Evolutionary conservation across 1,140 invertebrate species (phyloP), one percentile per base, ranked within the genome.

Genomic region (Notospermus geniculatus): DNA sequence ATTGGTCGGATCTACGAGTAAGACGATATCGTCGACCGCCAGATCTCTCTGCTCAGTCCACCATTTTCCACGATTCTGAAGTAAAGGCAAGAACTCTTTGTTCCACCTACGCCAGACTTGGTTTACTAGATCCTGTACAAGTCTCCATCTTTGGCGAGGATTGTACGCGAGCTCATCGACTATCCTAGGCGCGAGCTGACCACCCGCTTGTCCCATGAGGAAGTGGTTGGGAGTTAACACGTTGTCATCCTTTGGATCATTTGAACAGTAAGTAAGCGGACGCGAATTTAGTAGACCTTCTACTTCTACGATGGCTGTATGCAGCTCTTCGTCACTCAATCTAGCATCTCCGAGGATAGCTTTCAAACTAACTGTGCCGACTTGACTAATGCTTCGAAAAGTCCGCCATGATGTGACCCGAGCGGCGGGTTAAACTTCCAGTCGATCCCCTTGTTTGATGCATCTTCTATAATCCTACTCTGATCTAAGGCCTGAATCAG

Each of bases 401-500:
- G 27, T n/a, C 59, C 63, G 22, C 59, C n/a, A n/a, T n/a, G n/a
- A 54, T 63, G 56, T 27, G 56, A 57, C n/a, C 56, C 62, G 1
- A 28, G 13, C 1, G 57, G 63, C 15, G 63, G 52, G 36, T 57
- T 61, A 29, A 43, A n/a, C n/a, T n/a, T n/a, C n/a, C n/a, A n/a
- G n/a, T n/a, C n/a, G n/a, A n/a, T n/a, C n/a, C n/a, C n/a, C n/a
- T n/a, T n/a, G n/a, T n/a, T n/a, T n/a, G n/a, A n/a, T n/a, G n/a
- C n/a, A n/a, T n/a, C n/a, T n/a, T 19, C 9, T 22, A 7, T 30
- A 7, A n/a, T 45, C 5, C 15, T 41, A 25, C 54, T 15, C 23
- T 39, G 11, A 17, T 57, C 29, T n/a, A 54, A 9, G 13, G 9
- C 2, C 19, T 57, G 19, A 15, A 53, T 23, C 19, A 9, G n/a